A percentile compares a stretch with the other conserved stretches of the same genome.
Evolutionary conservation across 2,113 vertebrate genomes (phyloP).

Genomic region (Leucopsar rothschildi): DNA sequence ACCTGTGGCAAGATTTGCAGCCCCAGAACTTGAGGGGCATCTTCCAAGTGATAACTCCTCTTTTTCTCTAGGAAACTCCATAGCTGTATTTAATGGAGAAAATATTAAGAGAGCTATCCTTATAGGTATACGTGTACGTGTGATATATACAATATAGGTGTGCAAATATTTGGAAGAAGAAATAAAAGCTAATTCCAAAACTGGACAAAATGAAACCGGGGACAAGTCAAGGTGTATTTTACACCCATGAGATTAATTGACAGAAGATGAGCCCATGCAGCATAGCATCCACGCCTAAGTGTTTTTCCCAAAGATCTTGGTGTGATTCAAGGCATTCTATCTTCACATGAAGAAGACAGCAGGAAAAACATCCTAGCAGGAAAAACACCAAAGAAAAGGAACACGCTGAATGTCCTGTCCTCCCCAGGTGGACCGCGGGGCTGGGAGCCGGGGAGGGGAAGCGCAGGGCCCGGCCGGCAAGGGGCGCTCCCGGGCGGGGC

Average conservation of each 20-base stretch:
- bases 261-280: neutral
- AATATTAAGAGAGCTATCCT: too few species aligned
- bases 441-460: too few species aligned
- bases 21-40: too few species aligned
- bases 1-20: too few species aligned
- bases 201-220: fast-evolving
- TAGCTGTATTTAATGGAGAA: neutral
- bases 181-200: neutral
- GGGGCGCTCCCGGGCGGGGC: neutral
- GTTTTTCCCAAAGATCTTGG: neutral
- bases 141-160: fast-evolving
- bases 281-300: fast-evolving
- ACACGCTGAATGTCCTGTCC: fast-evolving
- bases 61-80: neutral
- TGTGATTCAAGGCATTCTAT: neutral
- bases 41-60: neutral
- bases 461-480: neutral
- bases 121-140: fast-evolving
- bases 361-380: neutral
- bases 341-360: fast-evolving
- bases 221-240: neutral
- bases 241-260: fast-evolving
- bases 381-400: neutral
- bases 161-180: neutral
- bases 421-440: fast-evolving